A percentile compares a stretch with the other conserved stretches of the same genome.
These are phyloP conservation scores for Serranus cabrilla DNA, from an alignment of 2,797 vertebrate species.

Conservation along the genomic window DNA sequence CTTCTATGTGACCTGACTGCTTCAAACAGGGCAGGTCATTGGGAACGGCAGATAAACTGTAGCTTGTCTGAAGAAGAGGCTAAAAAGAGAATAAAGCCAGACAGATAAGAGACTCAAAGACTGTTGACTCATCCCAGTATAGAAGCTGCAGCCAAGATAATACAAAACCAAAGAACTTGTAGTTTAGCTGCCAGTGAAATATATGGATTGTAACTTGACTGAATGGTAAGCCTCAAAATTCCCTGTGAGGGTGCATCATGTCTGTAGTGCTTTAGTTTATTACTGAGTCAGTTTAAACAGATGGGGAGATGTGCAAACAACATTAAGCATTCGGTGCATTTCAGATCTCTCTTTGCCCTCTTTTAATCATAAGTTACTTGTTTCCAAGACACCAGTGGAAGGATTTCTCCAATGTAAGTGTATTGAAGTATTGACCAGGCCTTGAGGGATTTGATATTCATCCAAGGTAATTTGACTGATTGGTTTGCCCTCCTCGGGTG, in stretches of 20 bases:
- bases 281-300: constrained; percentile 44
- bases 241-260: not conserved
- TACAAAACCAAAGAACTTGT: constrained; percentile 15
- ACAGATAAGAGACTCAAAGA: constrained; percentile 24
- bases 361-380: constrained; percentile 21
- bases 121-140: constrained; percentile 23
- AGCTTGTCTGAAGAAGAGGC: constrained; percentile 21
- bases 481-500: constrained; percentile 14
- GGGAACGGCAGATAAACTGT: constrained; percentile 20
- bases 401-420: constrained; percentile 1
- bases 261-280: constrained; percentile 6
- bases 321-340: constrained; percentile 26
- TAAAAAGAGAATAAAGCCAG: constrained; percentile 23
- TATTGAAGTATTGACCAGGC: constrained; percentile 23
- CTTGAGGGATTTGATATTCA: constrained; percentile 46
- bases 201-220: constrained; percentile 20
- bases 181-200: constrained; percentile 9
- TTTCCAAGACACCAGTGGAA: constrained; percentile 26
- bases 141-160: constrained; percentile 14
- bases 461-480: constrained; percentile 47
- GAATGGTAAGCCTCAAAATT: constrained; percentile 27
- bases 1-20: not conserved
- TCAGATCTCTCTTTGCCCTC: constrained; percentile 23
- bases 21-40: constrained; percentile 19
- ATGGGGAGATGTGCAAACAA: constrained; percentile 34